These are phyloP conservation scores for Pterocles gutturalis DNA, from an alignment of 2,113 vertebrate species.

Conservation along the genomic window DNA sequence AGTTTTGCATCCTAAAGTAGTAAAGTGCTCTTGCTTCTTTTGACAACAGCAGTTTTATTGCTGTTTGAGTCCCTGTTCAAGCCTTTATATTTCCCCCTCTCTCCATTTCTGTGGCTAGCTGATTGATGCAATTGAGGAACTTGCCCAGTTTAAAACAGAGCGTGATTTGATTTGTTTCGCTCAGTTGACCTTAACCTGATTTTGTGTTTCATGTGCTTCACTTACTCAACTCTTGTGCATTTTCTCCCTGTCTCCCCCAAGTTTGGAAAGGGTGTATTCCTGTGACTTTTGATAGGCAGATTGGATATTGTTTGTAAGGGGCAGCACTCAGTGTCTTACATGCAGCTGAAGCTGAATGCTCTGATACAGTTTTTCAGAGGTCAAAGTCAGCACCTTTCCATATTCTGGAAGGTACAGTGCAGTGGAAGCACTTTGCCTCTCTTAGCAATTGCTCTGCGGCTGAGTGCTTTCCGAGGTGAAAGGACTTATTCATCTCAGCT, in stretches of 20 bases:
- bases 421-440: constrained; percentile 54
- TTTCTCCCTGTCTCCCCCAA: not conserved
- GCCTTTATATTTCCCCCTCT: not conserved
- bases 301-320: not conserved
- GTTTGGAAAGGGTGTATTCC: not conserved
- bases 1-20: not conserved
- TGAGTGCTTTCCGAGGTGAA: constrained; percentile 41
- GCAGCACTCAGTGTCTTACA: not conserved
- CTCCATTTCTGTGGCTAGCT: not conserved
- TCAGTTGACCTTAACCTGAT: not conserved
- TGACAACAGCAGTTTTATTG: not conserved
- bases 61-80: not conserved
- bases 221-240: not conserved
- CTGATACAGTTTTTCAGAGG: not conserved
- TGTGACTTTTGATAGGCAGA: not conserved
- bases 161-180: not conserved
- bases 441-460: constrained; percentile 20
- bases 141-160: not conserved
- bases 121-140: not conserved
- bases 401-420: constrained; percentile 30
- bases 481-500: constrained; percentile 40
- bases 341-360: not conserved
- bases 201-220: not conserved
- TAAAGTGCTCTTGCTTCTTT: not conserved
- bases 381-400: not conserved